A percentile compares a stretch with the other conserved stretches of the same genome.
phyloP scores from a whole-genome alignment of 2,113 vertebrate genomes.

The Onychostoma macrolepis region DNA sequence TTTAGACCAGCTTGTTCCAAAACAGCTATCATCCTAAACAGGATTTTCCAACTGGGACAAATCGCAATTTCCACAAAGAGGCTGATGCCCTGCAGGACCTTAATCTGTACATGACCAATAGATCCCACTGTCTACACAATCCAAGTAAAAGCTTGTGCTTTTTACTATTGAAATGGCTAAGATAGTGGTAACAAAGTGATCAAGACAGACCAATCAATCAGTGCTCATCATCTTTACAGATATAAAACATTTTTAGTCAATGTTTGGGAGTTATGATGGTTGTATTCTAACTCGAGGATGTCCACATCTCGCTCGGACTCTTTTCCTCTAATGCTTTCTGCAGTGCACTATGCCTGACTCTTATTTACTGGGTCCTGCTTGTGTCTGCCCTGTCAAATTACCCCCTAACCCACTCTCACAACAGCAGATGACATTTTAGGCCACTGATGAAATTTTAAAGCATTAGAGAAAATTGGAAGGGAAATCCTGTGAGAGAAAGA shows the following conservation, averaged over 20 bases:
- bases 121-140: not conserved
- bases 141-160: not conserved
- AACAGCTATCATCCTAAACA: not conserved
- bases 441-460: not conserved
- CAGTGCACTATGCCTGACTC: not conserved
- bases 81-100: not conserved
- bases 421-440: constrained; percentile 54
- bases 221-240: not conserved
- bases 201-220: not conserved
- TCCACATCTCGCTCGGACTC: not conserved
- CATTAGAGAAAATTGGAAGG: constrained; percentile 31
- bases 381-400: constrained; percentile 50
- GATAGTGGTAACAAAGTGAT: not conserved
- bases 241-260: not conserved
- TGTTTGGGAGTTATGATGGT: constrained; percentile 15
- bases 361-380: constrained; percentile 46
- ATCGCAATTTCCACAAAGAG: not conserved
- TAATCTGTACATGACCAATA: not conserved
- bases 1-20: not conserved
- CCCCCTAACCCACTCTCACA: constrained; percentile 22
- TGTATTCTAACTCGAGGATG: constrained; percentile 38
- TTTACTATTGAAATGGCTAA: not conserved
- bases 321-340: not conserved
- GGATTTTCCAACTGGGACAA: not conserved
- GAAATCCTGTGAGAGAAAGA: not conserved